A percentile compares a stretch with the other conserved stretches of the same genome.
These are phyloP conservation scores for Platycnemis pennipes DNA, from an alignment of 2,888 invertebrate genomes.

Conservation along the genomic window DNA sequence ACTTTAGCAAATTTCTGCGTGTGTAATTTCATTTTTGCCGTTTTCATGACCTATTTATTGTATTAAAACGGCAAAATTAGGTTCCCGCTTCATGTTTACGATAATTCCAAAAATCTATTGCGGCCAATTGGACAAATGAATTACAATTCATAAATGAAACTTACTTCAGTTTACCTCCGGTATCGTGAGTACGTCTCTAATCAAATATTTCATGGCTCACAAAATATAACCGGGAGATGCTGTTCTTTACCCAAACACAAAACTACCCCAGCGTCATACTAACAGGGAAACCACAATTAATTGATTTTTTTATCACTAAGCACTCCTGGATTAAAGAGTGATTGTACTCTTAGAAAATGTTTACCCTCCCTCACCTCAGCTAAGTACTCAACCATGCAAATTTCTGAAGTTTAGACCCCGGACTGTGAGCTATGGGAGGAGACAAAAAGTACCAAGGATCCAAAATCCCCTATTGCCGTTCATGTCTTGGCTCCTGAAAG, in stretches of 20 bases:
- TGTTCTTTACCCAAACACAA: too few relatives aligned
- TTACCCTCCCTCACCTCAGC: neutral
- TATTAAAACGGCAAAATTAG: neutral
- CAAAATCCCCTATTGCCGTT: neutral
- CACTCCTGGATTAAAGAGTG: neutral
- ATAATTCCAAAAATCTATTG: neutral
- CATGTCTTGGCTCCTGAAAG: neutral
- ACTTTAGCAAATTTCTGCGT: neutral
- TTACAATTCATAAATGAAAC: neutral
- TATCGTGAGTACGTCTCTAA: too few relatives aligned
- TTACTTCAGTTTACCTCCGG: too few relatives aligned
- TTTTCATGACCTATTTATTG: neutral
- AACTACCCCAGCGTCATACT: too few relatives aligned
- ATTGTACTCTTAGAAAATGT: neutral
- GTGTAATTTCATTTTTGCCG: neutral
- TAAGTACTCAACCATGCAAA: neutral
- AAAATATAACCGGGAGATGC: too few relatives aligned
- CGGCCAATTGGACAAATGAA: neutral
- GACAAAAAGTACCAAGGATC: neutral
- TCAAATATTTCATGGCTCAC: too few relatives aligned
- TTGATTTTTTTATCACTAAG: too few relatives aligned
- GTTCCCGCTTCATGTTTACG: neutral
- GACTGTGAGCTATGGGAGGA: neutral
- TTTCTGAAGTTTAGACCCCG: neutral
- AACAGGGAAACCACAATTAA: too few relatives aligned